Percentiles rank a stretch among this genome's conserved stretches.
phyloP scores from a whole-genome alignment of 2,888 invertebrate species.

The Diarsia mendica region DNA sequence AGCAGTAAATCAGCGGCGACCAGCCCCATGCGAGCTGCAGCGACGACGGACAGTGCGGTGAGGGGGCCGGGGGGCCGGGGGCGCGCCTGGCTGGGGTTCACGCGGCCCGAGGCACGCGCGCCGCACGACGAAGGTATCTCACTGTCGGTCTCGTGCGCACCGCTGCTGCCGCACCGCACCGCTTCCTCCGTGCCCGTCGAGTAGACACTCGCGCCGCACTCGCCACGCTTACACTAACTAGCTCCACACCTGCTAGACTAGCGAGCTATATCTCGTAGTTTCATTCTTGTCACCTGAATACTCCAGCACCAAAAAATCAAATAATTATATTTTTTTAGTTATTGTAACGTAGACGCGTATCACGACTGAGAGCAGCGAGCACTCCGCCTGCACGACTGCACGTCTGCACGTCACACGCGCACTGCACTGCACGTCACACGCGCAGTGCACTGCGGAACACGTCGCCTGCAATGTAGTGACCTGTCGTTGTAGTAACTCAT shows the following conservation, averaged over 20 bases:
- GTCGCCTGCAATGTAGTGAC: neutral
- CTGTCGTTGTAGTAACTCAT: conserved; percentile 28
- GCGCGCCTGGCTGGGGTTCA: conserved; percentile 63
- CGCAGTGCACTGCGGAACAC: conserved; percentile 9
- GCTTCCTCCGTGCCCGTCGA: conserved; percentile 81
- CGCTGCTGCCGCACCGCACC: conserved; percentile 77
- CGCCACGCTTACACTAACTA: conserved; percentile 30
- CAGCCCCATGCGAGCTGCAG: conserved; percentile 71
- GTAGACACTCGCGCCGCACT: conserved; percentile 61
- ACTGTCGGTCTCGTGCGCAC: conserved; percentile 66
- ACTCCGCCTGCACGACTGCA: neutral
- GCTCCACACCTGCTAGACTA: conserved; percentile 24
- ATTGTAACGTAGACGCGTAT: conserved; percentile 24
- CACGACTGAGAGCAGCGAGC: conserved; percentile 13
- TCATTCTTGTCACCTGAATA: conserved; percentile 23
- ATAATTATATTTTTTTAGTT: conserved; percentile 29
- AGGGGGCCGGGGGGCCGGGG: conserved; percentile 66
- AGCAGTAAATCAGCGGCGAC: conserved; percentile 74
- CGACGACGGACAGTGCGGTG: conserved; percentile 42
- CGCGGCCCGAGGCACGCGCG: conserved; percentile 57
- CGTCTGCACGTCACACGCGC: conserved; percentile 22
- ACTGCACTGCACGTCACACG: conserved; percentile 11
- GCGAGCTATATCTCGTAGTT: conserved; percentile 32
- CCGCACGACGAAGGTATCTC: conserved; percentile 73
- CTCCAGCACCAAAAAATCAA: conserved; percentile 34